Evolutionary conservation across 2,797 vertebrate genomes (phyloP), one percentile per base, ranked within the genome.

Genomic region (Tokudaia tokunoshimensis): DNA sequence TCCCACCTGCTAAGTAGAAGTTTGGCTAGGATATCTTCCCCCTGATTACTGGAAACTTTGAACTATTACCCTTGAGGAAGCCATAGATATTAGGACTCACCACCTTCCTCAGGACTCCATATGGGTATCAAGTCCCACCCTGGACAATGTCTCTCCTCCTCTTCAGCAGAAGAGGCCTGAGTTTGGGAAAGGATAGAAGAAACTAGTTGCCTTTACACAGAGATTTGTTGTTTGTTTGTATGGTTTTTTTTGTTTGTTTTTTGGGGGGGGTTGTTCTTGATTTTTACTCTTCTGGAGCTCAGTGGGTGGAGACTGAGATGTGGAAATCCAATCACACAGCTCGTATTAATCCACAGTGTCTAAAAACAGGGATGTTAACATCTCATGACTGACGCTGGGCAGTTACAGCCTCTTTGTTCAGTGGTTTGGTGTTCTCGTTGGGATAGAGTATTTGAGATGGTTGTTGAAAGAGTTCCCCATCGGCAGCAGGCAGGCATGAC

Each of bases 311-410:
- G 6, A 1, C 65, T 13, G 11, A 82, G 37, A 37, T 24, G 24
- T 85, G 22, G 67, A 95, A 65, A 78, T 72, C 79, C 37, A 80
- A 86, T 37, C n/a, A 20, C 91, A 75, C 52, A 94, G 72, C 61
- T 91, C 47, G 52, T 26, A 76, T 63, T 76, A 41, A 83, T n/a
- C 79, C 37, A 44, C 24, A 78, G 50, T 63, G 6, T 17, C 37
- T 80, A 63, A 22, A 83, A 83, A 83, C 78, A 47, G 15, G 52
- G 9, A 61, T 15, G 9, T 47, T 87, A 37, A 13, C 26, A 72
- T 84, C 34, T 74, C 19, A 14, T 15, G 67, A 55, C 24, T n/a
- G 9, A 20, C 29, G 37, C 37, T 59, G 47, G 22, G 78, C 70
- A 76, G 17, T 37, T 61, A 55, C 24, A 94, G 3, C 15, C 55